phyloP scores from a whole-genome alignment of 2,797 vertebrate species.

The Echeneis naucrates region DNA sequence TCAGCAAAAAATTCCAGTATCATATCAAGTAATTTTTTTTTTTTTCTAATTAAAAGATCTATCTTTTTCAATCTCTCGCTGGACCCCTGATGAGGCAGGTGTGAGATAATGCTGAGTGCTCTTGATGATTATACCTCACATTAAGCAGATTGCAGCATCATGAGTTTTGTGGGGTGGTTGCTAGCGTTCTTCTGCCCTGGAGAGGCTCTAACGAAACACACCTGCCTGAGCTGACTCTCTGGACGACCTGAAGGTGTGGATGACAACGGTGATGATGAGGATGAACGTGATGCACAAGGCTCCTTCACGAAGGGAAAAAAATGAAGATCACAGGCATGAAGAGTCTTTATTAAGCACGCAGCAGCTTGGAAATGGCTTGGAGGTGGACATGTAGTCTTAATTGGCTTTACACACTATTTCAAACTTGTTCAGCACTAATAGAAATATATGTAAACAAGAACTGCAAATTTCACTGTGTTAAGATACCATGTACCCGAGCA shows the following conservation, averaged over 20 bases:
- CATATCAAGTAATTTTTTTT: constrained; percentile 1
- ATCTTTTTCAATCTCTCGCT: constrained; percentile 12
- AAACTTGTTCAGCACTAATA: too few relatives aligned
- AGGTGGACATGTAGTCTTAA: too few relatives aligned
- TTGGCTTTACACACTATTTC: too few relatives aligned
- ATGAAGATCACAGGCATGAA: constrained; percentile 4
- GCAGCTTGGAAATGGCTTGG: too few relatives aligned
- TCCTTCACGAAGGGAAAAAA: constrained; percentile 6
- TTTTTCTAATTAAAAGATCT: constrained; percentile 23
- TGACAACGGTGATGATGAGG: constrained; percentile 13
- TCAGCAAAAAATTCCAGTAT: not conserved
- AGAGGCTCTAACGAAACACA: constrained; percentile 54
- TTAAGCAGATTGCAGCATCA: constrained; percentile 79
- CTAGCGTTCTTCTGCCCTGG: constrained; percentile 31
- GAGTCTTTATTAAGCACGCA: not conserved
- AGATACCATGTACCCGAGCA: too few relatives aligned
- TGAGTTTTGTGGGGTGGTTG: constrained; percentile 52
- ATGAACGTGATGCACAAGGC: constrained; percentile 1
- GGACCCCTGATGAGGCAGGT: constrained; percentile 68
- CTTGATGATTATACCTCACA: constrained; percentile 67
- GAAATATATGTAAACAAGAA: too few relatives aligned
- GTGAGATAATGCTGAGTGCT: constrained; percentile 62
- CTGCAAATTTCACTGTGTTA: too few relatives aligned
- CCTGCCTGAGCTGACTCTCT: constrained; percentile 62
- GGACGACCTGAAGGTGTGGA: constrained; percentile 26